Percentiles rank a stretch among this genome's conserved stretches.
phyloP scores from a whole-genome alignment of 2,797 vertebrate species.

The Labroides dimidiatus region DNA sequence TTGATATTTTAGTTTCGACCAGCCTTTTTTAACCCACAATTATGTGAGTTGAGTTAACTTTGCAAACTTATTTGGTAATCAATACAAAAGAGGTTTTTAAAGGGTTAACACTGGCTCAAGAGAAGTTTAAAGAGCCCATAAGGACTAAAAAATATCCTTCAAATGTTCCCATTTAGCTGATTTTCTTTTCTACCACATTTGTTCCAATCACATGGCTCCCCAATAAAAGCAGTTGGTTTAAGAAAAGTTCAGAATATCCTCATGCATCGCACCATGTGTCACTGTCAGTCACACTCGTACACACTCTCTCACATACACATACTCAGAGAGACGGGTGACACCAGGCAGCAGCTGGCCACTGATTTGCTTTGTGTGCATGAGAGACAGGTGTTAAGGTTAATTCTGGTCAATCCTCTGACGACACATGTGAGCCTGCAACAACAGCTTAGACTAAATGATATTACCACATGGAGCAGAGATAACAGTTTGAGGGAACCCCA shows the following conservation, averaged over 20 bases:
- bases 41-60: neutral
- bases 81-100: too few relatives aligned
- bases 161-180: too few relatives aligned
- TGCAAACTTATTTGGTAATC: neutral
- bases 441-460: constrained; percentile 36
- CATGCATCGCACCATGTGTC: constrained; percentile 39
- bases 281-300: constrained; percentile 42
- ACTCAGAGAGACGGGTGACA: constrained; percentile 17
- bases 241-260: neutral
- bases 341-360: constrained; percentile 46
- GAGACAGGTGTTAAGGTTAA: constrained; percentile 60
- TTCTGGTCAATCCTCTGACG: constrained; percentile 52
- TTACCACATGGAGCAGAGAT: constrained; percentile 21
- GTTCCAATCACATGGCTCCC: neutral
- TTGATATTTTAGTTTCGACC: neutral
- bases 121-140: too few relatives aligned
- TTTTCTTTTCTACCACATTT: too few relatives aligned
- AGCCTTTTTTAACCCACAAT: too few relatives aligned
- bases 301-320: constrained; percentile 2
- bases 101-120: too few relatives aligned
- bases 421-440: constrained; percentile 49
- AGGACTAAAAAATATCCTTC: too few relatives aligned
- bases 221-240: neutral
- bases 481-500: constrained; percentile 4
- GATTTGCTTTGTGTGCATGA: constrained; percentile 40